Conservation (phyloP, 2,888 invertebrate genomes). For the Dendrolimus pini region DNA sequence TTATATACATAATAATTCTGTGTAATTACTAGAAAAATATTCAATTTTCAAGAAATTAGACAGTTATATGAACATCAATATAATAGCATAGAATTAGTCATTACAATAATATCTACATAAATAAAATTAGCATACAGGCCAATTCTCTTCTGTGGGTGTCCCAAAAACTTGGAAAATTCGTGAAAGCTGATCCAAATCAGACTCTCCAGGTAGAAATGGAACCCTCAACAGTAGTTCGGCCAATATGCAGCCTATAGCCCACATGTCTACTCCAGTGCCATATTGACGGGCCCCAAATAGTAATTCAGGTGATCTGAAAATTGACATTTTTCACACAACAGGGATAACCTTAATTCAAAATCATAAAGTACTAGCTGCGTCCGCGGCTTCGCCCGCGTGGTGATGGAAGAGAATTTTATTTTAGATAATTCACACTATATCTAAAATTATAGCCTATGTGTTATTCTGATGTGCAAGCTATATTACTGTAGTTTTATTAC, state of each 20-base stretch:
- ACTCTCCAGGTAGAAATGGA: constrained; percentile 97
- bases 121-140: constrained; percentile 82
- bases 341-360: not conserved
- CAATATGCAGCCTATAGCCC: constrained; percentile 99
- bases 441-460: too few species aligned
- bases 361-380: not conserved
- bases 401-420: too few species aligned
- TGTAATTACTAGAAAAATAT: too few species aligned
- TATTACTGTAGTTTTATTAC: too few species aligned
- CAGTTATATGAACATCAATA: too few species aligned
- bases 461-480: too few species aligned
- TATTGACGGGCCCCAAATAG: constrained; percentile 97
- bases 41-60: too few species aligned
- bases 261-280: constrained; percentile 97
- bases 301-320: constrained; percentile 89
- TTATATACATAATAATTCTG: too few species aligned
- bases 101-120: not conserved
- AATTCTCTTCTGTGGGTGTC: constrained; percentile 92
- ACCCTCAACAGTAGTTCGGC: constrained; percentile 94
- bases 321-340: not conserved
- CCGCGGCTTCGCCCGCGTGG: too few species aligned
- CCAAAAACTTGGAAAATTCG: constrained; percentile 97
- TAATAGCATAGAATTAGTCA: too few species aligned
- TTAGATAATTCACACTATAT: too few species aligned
- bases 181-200: constrained; percentile 96